These are phyloP conservation scores for Bombus cullumanus DNA, from an alignment of 1,140 invertebrate species.

Conservation along the genomic window DNA sequence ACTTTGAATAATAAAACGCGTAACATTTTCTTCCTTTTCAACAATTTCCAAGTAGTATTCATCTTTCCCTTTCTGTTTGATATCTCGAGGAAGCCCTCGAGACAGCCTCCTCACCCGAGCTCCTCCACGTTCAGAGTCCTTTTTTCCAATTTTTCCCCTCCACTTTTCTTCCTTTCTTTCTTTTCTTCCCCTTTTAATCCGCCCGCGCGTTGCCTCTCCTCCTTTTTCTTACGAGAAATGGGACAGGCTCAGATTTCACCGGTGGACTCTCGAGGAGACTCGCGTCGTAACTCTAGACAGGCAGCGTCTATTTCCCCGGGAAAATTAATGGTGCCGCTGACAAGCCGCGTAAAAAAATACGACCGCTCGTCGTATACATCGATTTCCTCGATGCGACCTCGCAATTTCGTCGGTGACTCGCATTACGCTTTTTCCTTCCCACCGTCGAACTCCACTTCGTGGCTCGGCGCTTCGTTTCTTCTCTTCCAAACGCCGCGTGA, in stretches of 20 bases:
- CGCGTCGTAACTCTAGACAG: constrained; percentile 73
- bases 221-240: constrained; percentile 47
- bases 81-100: constrained; percentile 47
- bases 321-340: constrained; percentile 76
- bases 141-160: constrained; percentile 21
- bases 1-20: neutral
- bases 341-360: constrained; percentile 56
- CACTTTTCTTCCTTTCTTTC: constrained; percentile 10
- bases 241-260: constrained; percentile 74
- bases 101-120: neutral
- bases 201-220: neutral
- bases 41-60: constrained; percentile 45
- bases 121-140: neutral
- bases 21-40: neutral
- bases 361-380: constrained; percentile 25
- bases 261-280: constrained; percentile 51
- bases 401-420: constrained; percentile 33
- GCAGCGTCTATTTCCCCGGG: constrained; percentile 68
- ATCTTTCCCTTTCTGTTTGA: constrained; percentile 36
- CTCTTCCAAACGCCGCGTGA: neutral
- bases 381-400: constrained; percentile 31
- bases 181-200: constrained; percentile 15
- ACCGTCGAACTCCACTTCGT: neutral
- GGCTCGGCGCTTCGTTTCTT: neutral
- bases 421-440: neutral